These are phyloP conservation scores for Varanus komodoensis DNA, from an alignment of 2,113 vertebrate genomes.

Conservation along the genomic window DNA sequence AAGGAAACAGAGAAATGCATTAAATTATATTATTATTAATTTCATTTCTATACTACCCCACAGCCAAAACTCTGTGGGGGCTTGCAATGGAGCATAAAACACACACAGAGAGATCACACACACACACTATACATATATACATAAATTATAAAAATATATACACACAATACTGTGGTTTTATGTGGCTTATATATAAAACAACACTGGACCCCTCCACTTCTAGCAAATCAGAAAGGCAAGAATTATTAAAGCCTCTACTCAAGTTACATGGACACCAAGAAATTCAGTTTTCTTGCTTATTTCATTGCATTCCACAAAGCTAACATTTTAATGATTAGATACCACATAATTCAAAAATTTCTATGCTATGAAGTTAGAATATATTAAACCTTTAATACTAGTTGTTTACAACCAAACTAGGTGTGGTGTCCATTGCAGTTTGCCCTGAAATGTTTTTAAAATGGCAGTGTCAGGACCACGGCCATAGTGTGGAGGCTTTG, in stretches of 20 bases:
- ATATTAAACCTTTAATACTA: background rate
- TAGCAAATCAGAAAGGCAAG: background rate
- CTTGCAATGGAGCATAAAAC: too few species aligned
- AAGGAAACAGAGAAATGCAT: constrained; percentile 7
- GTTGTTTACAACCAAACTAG: background rate
- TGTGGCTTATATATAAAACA: background rate
- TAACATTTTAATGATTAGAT: background rate
- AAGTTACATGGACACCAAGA: background rate
- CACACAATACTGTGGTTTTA: too few species aligned
- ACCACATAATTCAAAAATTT: background rate
- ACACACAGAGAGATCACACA: too few species aligned
- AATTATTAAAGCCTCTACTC: background rate
- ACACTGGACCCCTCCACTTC: background rate
- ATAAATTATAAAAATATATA: too few species aligned
- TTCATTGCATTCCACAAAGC: background rate
- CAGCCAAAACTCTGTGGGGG: too few species aligned
- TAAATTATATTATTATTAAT: background rate
- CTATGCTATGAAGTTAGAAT: background rate
- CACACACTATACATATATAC: too few species aligned
- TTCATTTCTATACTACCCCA: too few species aligned
- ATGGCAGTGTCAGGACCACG: background rate
- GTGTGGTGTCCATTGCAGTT: background rate
- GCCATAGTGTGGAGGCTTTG: too few species aligned
- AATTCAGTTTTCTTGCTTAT: background rate
- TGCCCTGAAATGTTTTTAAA: background rate